Evolutionary conservation across 2,113 vertebrate species (phyloP).

Genomic region (Melanerpes formicivorus): DNA sequence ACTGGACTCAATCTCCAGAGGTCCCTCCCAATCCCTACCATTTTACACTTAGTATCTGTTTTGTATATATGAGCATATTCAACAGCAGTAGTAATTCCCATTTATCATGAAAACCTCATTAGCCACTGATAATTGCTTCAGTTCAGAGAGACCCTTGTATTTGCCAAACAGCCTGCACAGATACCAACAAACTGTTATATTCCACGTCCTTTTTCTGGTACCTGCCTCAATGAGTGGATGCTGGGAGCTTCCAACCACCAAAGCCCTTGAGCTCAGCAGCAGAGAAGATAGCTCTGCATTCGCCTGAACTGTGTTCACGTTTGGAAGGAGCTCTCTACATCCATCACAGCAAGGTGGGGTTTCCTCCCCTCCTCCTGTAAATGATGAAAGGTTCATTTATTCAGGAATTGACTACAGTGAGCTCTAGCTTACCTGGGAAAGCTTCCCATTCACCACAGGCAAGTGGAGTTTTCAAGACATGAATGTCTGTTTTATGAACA

Average conservation of each 20-base stretch:
- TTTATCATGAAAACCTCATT: not conserved
- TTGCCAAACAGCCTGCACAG: not conserved
- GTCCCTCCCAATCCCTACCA: too few species aligned
- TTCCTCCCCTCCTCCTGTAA: not conserved
- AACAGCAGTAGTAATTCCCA: not conserved
- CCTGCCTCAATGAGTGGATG: not conserved
- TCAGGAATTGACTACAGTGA: not conserved
- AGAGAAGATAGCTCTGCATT: not conserved
- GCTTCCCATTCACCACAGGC: conserved; percentile 38
- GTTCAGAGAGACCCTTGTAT: not conserved
- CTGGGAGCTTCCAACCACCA: not conserved
- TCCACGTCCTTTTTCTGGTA: not conserved
- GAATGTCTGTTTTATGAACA: conserved; percentile 48
- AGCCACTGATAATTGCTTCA: not conserved
- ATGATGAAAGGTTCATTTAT: conserved; percentile 41
- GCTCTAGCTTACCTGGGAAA: conserved; percentile 28
- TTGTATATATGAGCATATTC: not conserved
- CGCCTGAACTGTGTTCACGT: rapidly evolving
- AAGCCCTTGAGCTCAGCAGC: not conserved
- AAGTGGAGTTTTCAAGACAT: not conserved
- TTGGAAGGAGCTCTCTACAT: not conserved
- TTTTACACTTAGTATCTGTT: rapidly evolving
- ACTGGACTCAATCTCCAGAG: too few species aligned
- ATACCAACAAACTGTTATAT: too few species aligned
- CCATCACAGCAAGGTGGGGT: not conserved